Base-by-base conservation (phyloP, 1,140 invertebrate species). In the Saccostrea echinata region DNA sequence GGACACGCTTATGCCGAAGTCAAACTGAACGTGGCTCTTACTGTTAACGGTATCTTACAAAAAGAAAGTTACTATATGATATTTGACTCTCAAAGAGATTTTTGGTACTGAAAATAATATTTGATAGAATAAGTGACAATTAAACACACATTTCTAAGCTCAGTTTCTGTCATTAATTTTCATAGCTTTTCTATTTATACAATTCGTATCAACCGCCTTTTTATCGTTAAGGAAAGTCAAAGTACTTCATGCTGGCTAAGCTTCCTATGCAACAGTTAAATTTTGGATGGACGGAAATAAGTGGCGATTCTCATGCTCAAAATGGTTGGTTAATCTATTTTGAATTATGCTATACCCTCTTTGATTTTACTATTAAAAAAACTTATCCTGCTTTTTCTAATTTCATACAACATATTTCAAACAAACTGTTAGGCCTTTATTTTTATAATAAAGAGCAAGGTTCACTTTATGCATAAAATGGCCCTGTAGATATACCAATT, bases 271-370 rank as follows among this genome's bases (percentile, higher is more conserved):
- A 84, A 27, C 83, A 27, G 24, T 11, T 84, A 11, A 33, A 33
- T 16, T 84, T 13, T 33, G 83, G 53, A 27, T 84, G 83, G 83
- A 84, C 83, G 11, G 83, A 84, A 43, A 84, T 84, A 18, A 55
- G 83, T 33, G 83, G 83, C 21, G 83, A 84, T 61, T 57, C 61
- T 12, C 27, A 57, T 61, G 55, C 52, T 27, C n/a, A 9, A 51
- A 43, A 83, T 51, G 81, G 81, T 83, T 51, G 4, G 76, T 33
- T 43, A 21, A 16, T 12, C 9, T n/a, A n/a, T n/a, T n/a, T 30
- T 21, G 27, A 43, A 30, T 9, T 80, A 16, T 4, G 24, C 11
- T 18, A 80, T 8, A 80, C 8, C 9, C 43, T 43, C 43, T 8
- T 43, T 43, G 43, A 43, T 43, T 43, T 43, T 43, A 43, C 43